Percentiles rank a stretch among this genome's conserved stretches.
Evolutionary conservation across 2,113 vertebrate genomes (phyloP).

Genomic region (Poeciliopsis occidentalis): DNA sequence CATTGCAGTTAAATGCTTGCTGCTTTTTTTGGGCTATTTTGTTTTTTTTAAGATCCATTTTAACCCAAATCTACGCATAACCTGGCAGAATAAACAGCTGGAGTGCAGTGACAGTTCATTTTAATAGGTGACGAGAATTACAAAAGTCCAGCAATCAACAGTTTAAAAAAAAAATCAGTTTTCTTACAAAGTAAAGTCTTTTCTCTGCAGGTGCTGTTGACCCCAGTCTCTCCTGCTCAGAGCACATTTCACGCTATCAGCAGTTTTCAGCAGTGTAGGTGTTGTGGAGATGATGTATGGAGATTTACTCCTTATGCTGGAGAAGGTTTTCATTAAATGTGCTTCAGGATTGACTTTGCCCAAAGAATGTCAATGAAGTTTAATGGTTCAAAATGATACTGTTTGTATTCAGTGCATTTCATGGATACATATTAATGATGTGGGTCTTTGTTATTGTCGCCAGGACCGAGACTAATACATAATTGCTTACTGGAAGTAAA

Average conservation of each 20-base stretch:
- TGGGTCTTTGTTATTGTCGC: conserved; percentile 12
- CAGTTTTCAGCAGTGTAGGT: conserved; percentile 46
- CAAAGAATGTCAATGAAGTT: background rate
- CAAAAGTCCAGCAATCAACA: conserved; percentile 10
- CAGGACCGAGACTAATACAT: background rate
- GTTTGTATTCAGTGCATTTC: background rate
- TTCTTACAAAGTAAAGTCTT: conserved; percentile 42
- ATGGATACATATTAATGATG: background rate
- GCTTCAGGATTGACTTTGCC: conserved; percentile 20
- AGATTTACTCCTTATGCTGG: conserved; percentile 49
- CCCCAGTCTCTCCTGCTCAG: conserved; percentile 33
- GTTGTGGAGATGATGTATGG: conserved; percentile 29
- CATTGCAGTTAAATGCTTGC: no score
- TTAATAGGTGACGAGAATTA: background rate
- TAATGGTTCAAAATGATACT: background rate
- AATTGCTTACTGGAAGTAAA: background rate
- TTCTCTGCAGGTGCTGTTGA: conserved; percentile 63
- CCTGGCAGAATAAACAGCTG: background rate
- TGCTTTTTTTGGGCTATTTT: no score
- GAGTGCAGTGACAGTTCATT: background rate
- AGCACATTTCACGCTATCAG: conserved; percentile 51
- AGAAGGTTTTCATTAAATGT: conserved; percentile 32
- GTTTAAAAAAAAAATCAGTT: background rate
- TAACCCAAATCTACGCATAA: background rate
- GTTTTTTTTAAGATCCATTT: no score